These are phyloP conservation scores for Spheniscus humboldti DNA, from an alignment of 2,797 vertebrate species.

Conservation along the genomic window DNA sequence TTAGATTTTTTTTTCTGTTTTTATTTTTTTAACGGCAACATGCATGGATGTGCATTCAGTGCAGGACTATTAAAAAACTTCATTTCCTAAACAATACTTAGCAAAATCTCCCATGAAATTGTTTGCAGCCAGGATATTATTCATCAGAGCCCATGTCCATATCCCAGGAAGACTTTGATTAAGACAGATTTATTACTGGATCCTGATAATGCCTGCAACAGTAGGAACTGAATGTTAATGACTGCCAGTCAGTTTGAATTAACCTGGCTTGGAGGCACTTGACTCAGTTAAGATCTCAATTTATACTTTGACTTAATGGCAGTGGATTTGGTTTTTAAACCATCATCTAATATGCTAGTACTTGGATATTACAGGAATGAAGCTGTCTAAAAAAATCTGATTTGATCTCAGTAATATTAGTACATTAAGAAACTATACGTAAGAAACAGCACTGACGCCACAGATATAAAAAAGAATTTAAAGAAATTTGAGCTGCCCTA, in stretches of 20 bases:
- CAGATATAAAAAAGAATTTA: not conserved
- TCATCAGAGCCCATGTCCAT: not conserved
- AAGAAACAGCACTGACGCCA: not conserved
- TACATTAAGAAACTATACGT: not conserved
- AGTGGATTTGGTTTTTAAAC: not conserved
- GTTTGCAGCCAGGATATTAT: not conserved
- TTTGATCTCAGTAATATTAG: not conserved
- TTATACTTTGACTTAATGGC: not conserved
- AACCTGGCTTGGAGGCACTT: not conserved
- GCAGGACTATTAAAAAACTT: not conserved
- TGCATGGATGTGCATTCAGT: not conserved
- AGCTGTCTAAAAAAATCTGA: not conserved
- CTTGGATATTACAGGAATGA: not conserved
- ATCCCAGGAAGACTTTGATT: slow-evolving; percentile 24
- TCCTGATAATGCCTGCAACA: not conserved
- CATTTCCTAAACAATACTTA: not conserved
- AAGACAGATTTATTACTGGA: not conserved
- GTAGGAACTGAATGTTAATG: slow-evolving; percentile 11
- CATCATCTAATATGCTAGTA: not conserved
- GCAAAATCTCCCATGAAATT: not conserved
- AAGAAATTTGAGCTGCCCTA: not conserved
- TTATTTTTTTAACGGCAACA: not conserved
- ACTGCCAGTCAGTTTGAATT: not conserved
- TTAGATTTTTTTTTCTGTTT: not conserved
- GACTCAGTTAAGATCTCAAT: not conserved